Evolutionary conservation across 2,113 vertebrate genomes (phyloP), one percentile per base, ranked within the genome.

Genomic region (Pagrus major): DNA sequence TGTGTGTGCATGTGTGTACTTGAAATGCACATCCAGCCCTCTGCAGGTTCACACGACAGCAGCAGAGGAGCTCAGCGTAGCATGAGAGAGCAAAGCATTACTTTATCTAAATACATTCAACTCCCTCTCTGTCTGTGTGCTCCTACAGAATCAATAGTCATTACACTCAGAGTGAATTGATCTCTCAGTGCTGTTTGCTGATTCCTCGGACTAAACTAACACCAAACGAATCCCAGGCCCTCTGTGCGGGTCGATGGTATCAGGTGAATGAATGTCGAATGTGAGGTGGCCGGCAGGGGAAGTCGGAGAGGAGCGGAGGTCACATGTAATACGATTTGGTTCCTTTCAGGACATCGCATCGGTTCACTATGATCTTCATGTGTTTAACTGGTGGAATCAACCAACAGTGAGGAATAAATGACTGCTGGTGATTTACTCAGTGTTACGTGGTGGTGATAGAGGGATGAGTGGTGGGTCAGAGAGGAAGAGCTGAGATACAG

Each of bases 61-160:
- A 27, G 70, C 49, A 54, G 66, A 54, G 76, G 73, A 58, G 63
- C 46, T 71, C 70, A 33, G 78, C 11, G 33, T 81, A 79, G 58
- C 65, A 47, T 70, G 71, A 76, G 78, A 89, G 75, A 84, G 82
- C 61, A 79, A 86, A 86, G 79, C 87, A 89, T 91, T 90, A 90
- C 91, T 91, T 90, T 88, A 91, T 91, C 91, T 88, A 88, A 90
- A 91, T 90, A 86, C 91, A 87, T 93, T 88, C 64, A 86, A 78
- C 76, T 68, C 86, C 68, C 52, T 76, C 81, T 86, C 84, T 78
- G 81, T 88, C 71, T 88, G 64, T 71, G 61, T 44, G 67, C 78
- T 81, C 86, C 86, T 71, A 75, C 83, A 86, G 85, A 87, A 93
- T 93, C 92, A 90, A 93, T 92, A 92, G 90, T 92, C 90, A 93